These are phyloP conservation scores for Gulo gulo DNA, from an alignment of 2,113 vertebrate genomes.

Conservation along the genomic window DNA sequence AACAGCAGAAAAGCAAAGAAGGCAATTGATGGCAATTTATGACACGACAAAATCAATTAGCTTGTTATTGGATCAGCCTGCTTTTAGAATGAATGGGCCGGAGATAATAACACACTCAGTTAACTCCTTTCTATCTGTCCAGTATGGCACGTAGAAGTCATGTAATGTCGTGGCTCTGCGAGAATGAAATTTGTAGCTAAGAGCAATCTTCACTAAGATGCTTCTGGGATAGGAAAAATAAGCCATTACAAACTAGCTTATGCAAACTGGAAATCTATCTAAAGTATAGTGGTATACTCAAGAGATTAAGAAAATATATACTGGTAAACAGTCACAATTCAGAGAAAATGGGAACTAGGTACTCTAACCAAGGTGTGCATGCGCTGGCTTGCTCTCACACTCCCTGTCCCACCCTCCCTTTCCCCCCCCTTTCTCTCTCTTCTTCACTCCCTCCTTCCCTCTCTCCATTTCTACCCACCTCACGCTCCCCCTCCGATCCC, in stretches of 20 bases:
- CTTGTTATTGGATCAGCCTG: background rate
- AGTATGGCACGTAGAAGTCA: background rate
- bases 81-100: background rate
- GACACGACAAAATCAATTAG: conserved; percentile 46
- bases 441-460: background rate
- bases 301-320: background rate
- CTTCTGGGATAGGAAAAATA: background rate
- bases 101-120: background rate
- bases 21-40: conserved; percentile 29
- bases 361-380: background rate
- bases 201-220: background rate
- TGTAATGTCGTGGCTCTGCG: background rate
- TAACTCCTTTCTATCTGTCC: background rate
- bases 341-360: background rate
- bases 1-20: conserved; percentile 40
- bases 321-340: background rate
- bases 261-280: background rate
- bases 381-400: accelerated
- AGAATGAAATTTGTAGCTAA: background rate
- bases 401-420: background rate
- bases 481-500: accelerated
- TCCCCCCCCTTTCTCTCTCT: background rate
- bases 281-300: background rate
- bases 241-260: background rate
- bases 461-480: background rate